Percentiles rank a stretch among this genome's conserved stretches.
Evolutionary conservation across 2,888 invertebrate species (phyloP).

Genomic region (Platycnemis pennipes): DNA sequence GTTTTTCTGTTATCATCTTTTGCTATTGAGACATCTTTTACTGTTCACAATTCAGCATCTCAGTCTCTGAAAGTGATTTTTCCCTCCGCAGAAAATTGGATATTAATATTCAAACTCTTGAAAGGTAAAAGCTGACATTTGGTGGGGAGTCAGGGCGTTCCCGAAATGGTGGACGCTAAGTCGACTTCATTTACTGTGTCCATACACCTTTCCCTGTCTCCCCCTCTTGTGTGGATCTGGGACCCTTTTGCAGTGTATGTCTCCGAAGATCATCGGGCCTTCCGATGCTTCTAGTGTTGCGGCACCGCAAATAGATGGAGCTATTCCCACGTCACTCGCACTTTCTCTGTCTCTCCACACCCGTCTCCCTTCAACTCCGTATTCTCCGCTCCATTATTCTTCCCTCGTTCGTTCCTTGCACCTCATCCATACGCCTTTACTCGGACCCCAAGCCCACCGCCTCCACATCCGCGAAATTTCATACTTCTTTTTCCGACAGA

Average conservation of each 20-base stretch:
- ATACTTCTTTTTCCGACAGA: not conserved
- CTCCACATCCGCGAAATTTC: not conserved
- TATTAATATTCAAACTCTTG: too few relatives aligned
- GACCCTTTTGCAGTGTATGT: not conserved
- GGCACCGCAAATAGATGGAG: not conserved
- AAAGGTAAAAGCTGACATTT: not conserved
- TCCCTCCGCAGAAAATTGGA: too few relatives aligned
- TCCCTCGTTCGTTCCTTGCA: not conserved
- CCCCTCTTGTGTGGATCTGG: not conserved
- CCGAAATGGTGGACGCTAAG: not conserved
- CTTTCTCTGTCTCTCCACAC: not conserved
- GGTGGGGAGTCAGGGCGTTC: not conserved
- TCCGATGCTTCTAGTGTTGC: not conserved
- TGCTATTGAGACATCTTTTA: too few relatives aligned
- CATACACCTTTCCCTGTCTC: not conserved
- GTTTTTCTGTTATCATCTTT: too few relatives aligned
- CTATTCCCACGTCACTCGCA: not conserved
- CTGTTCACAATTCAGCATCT: too few relatives aligned
- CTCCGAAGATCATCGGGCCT: not conserved
- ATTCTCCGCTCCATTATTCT: not conserved
- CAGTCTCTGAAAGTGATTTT: too few relatives aligned
- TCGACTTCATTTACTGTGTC: not conserved
- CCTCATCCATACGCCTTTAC: not conserved
- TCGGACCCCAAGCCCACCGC: not conserved
- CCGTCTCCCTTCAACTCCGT: not conserved